These are phyloP conservation scores for Agonopterix heracliana DNA, from an alignment of 2,888 invertebrate species.

Conservation along the genomic window DNA sequence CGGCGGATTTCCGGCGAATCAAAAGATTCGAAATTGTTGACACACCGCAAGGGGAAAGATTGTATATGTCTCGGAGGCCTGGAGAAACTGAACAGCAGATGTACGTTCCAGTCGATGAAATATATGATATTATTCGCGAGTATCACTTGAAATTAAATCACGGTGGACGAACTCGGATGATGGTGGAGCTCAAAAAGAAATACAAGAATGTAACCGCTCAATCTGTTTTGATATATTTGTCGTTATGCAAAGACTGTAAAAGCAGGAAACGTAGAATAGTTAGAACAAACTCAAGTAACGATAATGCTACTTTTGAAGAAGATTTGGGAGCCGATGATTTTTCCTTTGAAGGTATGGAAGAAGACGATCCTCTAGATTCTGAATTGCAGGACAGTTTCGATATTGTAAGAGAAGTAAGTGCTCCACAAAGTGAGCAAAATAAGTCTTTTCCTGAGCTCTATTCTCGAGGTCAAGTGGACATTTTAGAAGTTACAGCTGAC, in stretches of 20 bases:
- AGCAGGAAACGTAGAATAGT: constrained; percentile 8
- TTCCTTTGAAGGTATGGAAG: neutral
- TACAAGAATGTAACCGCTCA: constrained; percentile 45
- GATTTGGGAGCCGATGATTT: neutral
- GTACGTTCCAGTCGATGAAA: constrained; percentile 39
- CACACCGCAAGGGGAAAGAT: constrained; percentile 32
- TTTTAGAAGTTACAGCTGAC: constrained; percentile 36
- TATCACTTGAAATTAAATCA: constrained; percentile 41
- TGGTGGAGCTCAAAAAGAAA: constrained; percentile 34
- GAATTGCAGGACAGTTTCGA: neutral
- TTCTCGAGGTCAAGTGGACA: constrained; percentile 44
- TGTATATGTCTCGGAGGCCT: constrained; percentile 22
- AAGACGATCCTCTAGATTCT: constrained; percentile 10
- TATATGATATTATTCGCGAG: constrained; percentile 42
- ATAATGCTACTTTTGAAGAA: neutral
- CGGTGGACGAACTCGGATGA: constrained; percentile 39
- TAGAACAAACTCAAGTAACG: neutral
- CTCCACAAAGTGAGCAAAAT: neutral
- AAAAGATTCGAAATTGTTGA: constrained; percentile 36
- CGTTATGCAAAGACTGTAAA: constrained; percentile 37
- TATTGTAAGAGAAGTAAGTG: neutral
- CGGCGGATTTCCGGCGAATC: constrained; percentile 36
- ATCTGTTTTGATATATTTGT: constrained; percentile 36
- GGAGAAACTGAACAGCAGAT: constrained; percentile 23
- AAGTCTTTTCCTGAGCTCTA: constrained; percentile 34